These are phyloP conservation scores for Psilopsiagon aurifrons DNA, from an alignment of 2,113 vertebrate species.

Conservation along the genomic window DNA sequence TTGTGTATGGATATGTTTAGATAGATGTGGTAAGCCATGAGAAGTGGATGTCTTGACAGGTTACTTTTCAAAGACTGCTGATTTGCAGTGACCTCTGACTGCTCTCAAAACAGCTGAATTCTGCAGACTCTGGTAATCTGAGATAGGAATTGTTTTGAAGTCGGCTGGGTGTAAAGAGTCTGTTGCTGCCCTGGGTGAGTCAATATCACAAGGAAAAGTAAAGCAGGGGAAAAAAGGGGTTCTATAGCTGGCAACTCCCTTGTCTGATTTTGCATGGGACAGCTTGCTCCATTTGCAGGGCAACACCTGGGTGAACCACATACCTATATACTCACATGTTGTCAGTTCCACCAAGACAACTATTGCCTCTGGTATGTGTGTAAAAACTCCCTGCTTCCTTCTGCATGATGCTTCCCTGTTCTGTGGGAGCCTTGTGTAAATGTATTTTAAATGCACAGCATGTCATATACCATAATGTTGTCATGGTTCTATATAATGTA, in stretches of 20 bases:
- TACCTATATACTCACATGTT: background rate
- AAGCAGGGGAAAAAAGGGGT: background rate
- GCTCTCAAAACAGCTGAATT: constrained; percentile 63
- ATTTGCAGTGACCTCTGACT: constrained; percentile 68
- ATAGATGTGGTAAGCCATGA: constrained; percentile 70
- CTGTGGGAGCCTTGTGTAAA: background rate
- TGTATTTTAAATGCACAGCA: background rate
- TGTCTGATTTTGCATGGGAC: background rate
- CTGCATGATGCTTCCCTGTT: background rate
- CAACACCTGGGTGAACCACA: background rate
- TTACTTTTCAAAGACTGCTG: constrained; percentile 67
- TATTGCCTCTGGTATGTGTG: background rate
- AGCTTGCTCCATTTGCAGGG: background rate
- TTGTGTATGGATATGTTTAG: constrained; percentile 59
- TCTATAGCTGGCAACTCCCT: background rate
- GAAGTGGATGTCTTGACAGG: constrained; percentile 67
- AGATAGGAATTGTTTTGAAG: constrained; percentile 56
- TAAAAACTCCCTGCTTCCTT: background rate
- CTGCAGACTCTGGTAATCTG: constrained; percentile 53
- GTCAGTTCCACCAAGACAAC: background rate
- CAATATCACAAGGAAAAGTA: background rate
- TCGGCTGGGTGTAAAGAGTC: constrained; percentile 52
- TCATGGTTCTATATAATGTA: background rate
- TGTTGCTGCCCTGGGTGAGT: constrained; percentile 33
- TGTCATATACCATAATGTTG: background rate